A percentile compares a stretch with the other conserved stretches of the same genome.
These are phyloP conservation scores for Anodontia alba DNA, from an alignment of 2,888 invertebrate species.

Conservation along the genomic window DNA sequence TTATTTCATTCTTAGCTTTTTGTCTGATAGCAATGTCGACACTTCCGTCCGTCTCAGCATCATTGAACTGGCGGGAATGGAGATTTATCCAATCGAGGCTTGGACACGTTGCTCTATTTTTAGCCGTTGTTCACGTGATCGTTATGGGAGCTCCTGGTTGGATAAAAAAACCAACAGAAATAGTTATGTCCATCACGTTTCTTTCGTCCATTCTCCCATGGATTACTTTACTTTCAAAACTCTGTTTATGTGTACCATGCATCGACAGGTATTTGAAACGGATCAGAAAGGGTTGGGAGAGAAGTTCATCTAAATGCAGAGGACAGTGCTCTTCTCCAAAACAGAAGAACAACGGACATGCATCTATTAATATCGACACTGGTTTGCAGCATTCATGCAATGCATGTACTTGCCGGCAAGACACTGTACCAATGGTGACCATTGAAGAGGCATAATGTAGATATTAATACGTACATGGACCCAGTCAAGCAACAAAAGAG, in stretches of 20 bases:
- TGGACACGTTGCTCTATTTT: constrained; percentile 69
- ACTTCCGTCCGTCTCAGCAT: constrained; percentile 73
- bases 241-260: constrained; percentile 69
- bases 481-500: too few relatives aligned
- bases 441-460: constrained; percentile 32
- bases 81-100: constrained; percentile 78
- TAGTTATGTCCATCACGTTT: constrained; percentile 72
- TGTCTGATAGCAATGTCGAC: constrained; percentile 72
- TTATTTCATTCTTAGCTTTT: constrained; percentile 72
- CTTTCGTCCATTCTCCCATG: constrained; percentile 72
- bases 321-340: constrained; percentile 48
- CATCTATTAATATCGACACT: constrained; percentile 37
- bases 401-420: constrained; percentile 31
- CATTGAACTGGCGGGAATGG: constrained; percentile 81
- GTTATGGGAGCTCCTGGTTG: constrained; percentile 76
- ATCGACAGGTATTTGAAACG: constrained; percentile 62
- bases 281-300: constrained; percentile 76
- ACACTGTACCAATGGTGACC: constrained; percentile 43
- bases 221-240: constrained; percentile 66
- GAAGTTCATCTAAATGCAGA: constrained; percentile 49
- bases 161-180: constrained; percentile 63
- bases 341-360: constrained; percentile 32
- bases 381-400: neutral
- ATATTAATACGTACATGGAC: too few relatives aligned
- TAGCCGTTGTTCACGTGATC: constrained; percentile 70